Evolutionary conservation across 1,140 invertebrate genomes (phyloP), one percentile per base, ranked within the genome.

Genomic region (Stratiolaelaps scimitus): DNA sequence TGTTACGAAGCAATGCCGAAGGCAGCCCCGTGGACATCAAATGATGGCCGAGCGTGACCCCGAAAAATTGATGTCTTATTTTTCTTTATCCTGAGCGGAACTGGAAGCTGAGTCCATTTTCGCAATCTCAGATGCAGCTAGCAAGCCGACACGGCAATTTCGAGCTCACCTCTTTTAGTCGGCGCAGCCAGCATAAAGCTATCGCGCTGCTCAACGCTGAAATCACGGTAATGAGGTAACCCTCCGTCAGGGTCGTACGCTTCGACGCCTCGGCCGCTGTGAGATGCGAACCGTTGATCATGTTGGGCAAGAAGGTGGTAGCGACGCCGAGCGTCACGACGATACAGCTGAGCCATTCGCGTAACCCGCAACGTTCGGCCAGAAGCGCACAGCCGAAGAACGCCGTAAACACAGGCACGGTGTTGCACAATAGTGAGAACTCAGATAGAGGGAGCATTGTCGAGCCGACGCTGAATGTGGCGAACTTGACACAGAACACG

Each of bases 331-430:
- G 10, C 53, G 26, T 60, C 23, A 60, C 53, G 15, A 60, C 34
- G 2, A 60, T 15, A 26, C 53, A 60, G 20, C 53, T 60, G 13
- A 23, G 5, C 53, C 53, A 60, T 23, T 60, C 53, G 15, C 53
- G 26, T 4, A 60, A 26, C 26, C 53, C 53, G 20, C 53, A 60
- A 26, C 26, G 26, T 60, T 60, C 53, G 4, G 53, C 17, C 4
- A 60, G 10, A 13, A 60, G 53, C 17, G 26, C n/a, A 23, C 53
- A 60, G 23, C 53, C 53, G 53, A 60, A 10, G 2, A 60, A 60
- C 15, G 53, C 53, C 34, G 53, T 60, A 34, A 60, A 60, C 10
- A 60, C 53, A 29, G 53, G 53, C n/a, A 60, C 53, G 2, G 53
- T 60, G 34, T 60, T 60, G 53, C 53, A 60, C 15, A 60, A 34